phyloP scores from a whole-genome alignment of 1,140 invertebrate genomes.

The Amyelois transitella region DNA sequence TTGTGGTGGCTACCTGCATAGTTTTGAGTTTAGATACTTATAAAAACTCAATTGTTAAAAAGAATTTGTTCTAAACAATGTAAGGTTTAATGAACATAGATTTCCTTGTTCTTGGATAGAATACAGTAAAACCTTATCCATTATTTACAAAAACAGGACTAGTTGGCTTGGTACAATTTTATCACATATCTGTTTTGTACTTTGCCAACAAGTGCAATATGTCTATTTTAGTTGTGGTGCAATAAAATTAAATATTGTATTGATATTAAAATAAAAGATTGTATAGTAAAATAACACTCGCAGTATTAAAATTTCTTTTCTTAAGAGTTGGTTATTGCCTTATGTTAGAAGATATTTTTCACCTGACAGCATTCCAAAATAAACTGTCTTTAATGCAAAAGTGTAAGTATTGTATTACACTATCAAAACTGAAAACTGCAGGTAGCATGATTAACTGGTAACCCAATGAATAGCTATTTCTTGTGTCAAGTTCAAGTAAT shows the following conservation, averaged over 20 bases:
- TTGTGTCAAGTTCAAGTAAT: not conserved
- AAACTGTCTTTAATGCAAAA: too few species aligned
- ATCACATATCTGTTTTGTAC: not conserved
- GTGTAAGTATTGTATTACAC: not conserved
- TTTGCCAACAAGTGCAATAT: not conserved
- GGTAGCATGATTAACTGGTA: not conserved
- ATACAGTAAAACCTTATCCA: too few species aligned
- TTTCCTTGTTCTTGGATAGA: too few species aligned
- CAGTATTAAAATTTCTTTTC: too few species aligned
- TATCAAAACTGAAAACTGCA: not conserved
- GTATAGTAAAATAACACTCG: not conserved
- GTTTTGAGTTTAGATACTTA: constrained; percentile 6
- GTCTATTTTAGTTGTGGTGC: not conserved
- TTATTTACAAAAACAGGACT: too few species aligned
- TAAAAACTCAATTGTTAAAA: too few species aligned
- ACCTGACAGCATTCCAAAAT: too few species aligned
- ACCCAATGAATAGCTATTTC: not conserved
- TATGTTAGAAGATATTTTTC: too few species aligned
- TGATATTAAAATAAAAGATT: not conserved
- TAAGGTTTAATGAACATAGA: too few species aligned
- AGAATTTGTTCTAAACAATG: too few species aligned
- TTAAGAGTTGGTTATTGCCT: too few species aligned
- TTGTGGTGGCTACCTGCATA: constrained; percentile 14
- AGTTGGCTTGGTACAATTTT: not conserved
- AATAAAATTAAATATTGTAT: not conserved